These are phyloP conservation scores for Anser cygnoides DNA, from an alignment of 2,113 vertebrate species.

Conservation along the genomic window DNA sequence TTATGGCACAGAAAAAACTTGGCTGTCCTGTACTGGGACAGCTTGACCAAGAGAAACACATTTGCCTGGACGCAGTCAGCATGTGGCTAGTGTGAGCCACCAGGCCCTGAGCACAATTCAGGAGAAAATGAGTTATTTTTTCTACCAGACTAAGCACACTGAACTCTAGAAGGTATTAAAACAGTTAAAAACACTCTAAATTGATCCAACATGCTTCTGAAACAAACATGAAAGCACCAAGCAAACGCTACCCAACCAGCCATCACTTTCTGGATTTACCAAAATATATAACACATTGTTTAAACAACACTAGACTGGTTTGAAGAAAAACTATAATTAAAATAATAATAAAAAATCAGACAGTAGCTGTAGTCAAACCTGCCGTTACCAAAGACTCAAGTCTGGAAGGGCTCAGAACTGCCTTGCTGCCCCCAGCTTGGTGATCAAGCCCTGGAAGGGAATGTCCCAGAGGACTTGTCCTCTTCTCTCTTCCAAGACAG, in stretches of 20 bases:
- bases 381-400: not conserved
- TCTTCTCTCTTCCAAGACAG: not conserved
- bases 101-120: not conserved
- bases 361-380: not conserved
- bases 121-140: not conserved
- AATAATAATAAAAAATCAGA: not conserved
- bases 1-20: not conserved
- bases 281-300: not conserved
- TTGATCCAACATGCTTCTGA: not conserved
- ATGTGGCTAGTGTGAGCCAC: not conserved
- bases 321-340: not conserved
- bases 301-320: rapidly evolving
- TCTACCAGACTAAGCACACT: not conserved
- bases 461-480: not conserved
- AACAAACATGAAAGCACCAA: not conserved
- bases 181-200: not conserved
- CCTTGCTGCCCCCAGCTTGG: not conserved
- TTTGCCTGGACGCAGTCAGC: not conserved
- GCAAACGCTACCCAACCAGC: not conserved
- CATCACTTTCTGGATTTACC: not conserved
- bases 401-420: not conserved
- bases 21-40: not conserved
- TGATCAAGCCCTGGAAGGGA: not conserved
- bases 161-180: not conserved
- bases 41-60: not conserved